Evolutionary conservation across 2,888 invertebrate genomes (phyloP).

Genomic region (Meliscaeva auricollis): DNA sequence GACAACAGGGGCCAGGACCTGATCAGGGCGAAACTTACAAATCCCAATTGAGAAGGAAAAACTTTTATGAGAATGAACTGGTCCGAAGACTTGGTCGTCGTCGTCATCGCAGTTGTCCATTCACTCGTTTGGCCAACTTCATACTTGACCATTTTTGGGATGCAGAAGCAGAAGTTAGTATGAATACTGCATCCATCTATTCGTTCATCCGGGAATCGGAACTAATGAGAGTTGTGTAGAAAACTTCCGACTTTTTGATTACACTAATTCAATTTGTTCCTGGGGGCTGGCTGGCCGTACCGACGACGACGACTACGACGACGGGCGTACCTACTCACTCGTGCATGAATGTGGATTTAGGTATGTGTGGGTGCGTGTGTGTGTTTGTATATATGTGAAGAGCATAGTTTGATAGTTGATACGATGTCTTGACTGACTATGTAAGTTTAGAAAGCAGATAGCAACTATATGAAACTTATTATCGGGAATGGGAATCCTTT

Average conservation of each 20-base stretch:
- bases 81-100: constrained; percentile 15
- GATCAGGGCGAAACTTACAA: constrained; percentile 62
- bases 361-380: constrained; percentile 9
- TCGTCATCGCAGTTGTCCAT: constrained; percentile 28
- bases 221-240: constrained; percentile 76
- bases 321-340: constrained; percentile 31
- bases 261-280: constrained; percentile 78
- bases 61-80: constrained; percentile 68
- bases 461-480: constrained; percentile 70
- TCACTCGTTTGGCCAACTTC: constrained; percentile 54
- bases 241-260: constrained; percentile 79
- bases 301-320: no score
- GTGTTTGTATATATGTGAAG: neutral
- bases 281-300: constrained; percentile 39
- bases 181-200: constrained; percentile 57
- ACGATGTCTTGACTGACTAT: constrained; percentile 62
- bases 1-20: constrained; percentile 6
- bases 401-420: constrained; percentile 65
- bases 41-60: constrained; percentile 66
- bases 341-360: constrained; percentile 21
- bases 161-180: constrained; percentile 12
- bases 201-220: constrained; percentile 75
- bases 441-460: constrained; percentile 9
- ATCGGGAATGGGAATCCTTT: constrained; percentile 65
- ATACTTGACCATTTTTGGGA: constrained; percentile 59